Evolutionary conservation across 2,797 vertebrate genomes (phyloP).

Genomic region (Limosa lapponica): DNA sequence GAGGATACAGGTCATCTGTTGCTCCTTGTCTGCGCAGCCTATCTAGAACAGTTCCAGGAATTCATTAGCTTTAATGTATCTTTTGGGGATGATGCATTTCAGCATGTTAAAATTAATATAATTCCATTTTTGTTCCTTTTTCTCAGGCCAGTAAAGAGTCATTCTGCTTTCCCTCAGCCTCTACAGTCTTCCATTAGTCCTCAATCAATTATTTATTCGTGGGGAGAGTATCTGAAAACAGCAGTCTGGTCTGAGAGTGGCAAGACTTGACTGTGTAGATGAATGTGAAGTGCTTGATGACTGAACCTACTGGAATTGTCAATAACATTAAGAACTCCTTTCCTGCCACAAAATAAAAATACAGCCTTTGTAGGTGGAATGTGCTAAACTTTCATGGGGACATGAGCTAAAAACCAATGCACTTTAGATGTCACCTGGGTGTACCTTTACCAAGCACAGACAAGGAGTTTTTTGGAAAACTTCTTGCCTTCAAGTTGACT

Average conservation of each 20-base stretch:
- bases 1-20: accelerated
- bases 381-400: neutral
- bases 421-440: neutral
- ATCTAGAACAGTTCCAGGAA: neutral
- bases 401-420: neutral
- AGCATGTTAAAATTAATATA: neutral
- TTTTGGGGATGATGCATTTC: neutral
- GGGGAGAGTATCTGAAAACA: neutral
- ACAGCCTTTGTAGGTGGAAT: neutral
- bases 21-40: neutral
- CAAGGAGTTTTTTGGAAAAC: neutral
- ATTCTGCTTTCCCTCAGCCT: neutral
- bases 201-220: conserved; percentile 41
- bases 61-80: neutral
- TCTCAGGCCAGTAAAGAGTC: neutral
- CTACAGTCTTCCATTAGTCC: conserved; percentile 1
- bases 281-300: neutral
- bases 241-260: neutral
- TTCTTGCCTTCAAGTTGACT: neutral
- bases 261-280: neutral
- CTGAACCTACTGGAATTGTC: neutral
- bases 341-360: conserved; percentile 42
- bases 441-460: neutral
- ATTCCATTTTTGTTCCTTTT: neutral
- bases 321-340: conserved; percentile 34